phyloP scores from a whole-genome alignment of 23 tunicate genomes.

The Halocynthia aurantium region DNA sequence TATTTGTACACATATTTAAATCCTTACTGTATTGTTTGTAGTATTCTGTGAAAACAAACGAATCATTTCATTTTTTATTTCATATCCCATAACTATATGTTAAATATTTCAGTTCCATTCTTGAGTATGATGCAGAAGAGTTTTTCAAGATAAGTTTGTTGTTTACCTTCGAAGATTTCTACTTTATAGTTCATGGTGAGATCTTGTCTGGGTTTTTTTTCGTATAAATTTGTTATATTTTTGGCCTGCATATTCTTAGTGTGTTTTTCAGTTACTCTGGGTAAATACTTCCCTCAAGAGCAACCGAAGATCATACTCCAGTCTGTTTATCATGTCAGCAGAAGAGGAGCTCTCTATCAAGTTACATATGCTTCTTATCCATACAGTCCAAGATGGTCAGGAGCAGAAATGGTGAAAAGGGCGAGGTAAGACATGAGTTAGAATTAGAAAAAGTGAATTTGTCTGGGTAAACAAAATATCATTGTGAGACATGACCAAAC shows the following conservation, averaged over 20 bases:
- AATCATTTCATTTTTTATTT: background rate
- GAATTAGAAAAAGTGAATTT: background rate
- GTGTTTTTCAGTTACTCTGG: conserved; percentile 36
- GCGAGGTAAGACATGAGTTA: conserved; percentile 26
- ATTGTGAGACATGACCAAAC: background rate
- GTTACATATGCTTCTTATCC: conserved; percentile 46
- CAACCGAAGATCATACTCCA: conserved; percentile 61
- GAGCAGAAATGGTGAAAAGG: conserved; percentile 79
- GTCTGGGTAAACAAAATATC: background rate
- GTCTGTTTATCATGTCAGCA: conserved; percentile 71
- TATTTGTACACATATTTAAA: background rate
- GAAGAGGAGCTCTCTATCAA: conserved; percentile 42
- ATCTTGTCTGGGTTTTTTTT: background rate
- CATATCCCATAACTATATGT: background rate
- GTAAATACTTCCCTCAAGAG: conserved; percentile 62
- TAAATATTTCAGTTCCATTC: conserved; percentile 33
- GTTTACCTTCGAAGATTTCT: conserved; percentile 64
- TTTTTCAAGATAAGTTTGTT: conserved; percentile 47
- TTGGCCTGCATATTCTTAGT: background rate
- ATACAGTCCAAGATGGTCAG: conserved; percentile 87
- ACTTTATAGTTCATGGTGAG: conserved; percentile 66
- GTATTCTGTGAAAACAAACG: background rate
- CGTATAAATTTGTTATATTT: background rate
- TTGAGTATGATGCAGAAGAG: conserved; percentile 81
- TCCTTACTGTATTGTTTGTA: conserved; percentile 10